Conservation (phyloP, 2,888 invertebrate genomes). For the Catonia carolina region DNA sequence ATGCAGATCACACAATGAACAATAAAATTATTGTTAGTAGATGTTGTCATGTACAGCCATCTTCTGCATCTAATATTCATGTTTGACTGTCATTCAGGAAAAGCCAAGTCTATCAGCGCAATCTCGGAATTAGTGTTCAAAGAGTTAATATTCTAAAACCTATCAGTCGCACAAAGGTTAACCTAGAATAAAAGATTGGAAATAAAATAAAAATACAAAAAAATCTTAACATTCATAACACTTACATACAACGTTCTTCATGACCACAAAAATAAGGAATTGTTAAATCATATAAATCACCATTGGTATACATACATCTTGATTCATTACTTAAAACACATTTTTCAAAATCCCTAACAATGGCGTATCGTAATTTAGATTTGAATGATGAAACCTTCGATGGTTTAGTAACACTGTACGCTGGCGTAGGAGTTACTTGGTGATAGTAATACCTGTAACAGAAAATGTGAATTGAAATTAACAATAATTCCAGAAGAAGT, state of each 20-base stretch:
- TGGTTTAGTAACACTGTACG: constrained; percentile 10
- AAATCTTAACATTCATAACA: no score
- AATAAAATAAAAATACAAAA: no score
- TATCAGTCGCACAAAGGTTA: no score
- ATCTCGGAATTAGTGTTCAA: no score
- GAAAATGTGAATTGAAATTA: background rate
- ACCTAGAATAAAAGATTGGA: no score
- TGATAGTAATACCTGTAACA: constrained; percentile 39
- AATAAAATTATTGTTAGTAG: no score
- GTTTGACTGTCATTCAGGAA: no score
- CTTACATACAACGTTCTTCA: constrained; percentile 52
- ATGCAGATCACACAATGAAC: no score
- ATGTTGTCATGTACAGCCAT: no score
- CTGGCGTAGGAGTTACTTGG: constrained; percentile 36
- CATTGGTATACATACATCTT: constrained; percentile 43
- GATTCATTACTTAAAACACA: constrained; percentile 42
- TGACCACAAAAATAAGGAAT: constrained; percentile 60
- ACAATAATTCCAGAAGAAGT: constrained; percentile 6
- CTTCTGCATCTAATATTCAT: no score
- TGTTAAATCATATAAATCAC: constrained; percentile 44
- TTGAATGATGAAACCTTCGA: constrained; percentile 10
- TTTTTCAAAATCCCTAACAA: constrained; percentile 37
- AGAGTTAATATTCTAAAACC: no score
- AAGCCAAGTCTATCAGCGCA: no score
- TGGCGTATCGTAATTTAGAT: constrained; percentile 7